Evolutionary conservation across 2,797 vertebrate genomes (phyloP).

Genomic region (Steatocranus sp.): DNA sequence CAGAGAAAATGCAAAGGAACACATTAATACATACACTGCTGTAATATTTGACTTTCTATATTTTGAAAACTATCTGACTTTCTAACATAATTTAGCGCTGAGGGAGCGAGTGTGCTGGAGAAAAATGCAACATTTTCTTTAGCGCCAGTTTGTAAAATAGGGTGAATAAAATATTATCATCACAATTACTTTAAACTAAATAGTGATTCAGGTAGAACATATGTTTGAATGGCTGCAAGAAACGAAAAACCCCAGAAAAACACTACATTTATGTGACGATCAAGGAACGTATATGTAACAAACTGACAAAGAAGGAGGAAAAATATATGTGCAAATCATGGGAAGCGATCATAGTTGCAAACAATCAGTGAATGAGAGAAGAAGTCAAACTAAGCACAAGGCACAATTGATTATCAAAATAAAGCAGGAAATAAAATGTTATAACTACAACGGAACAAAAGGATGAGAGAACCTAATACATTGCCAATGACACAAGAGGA

Average conservation of each 20-base stretch:
- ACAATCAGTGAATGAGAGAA: neutral
- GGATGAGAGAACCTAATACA: neutral
- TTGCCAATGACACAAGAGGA: neutral
- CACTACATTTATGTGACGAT: neutral
- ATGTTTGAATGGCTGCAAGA: neutral
- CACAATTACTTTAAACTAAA: neutral
- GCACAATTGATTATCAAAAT: neutral
- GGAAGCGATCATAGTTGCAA: neutral
- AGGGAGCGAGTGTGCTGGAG: neutral
- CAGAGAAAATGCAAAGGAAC: neutral
- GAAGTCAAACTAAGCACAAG: neutral
- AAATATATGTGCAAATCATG: neutral
- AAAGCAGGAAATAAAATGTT: neutral
- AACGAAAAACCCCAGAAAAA: accelerated
- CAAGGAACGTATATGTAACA: neutral
- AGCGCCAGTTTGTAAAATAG: neutral
- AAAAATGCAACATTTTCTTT: neutral
- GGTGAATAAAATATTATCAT: neutral
- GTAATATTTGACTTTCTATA: neutral
- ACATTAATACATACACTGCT: neutral
- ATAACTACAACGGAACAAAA: neutral
- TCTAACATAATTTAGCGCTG: neutral
- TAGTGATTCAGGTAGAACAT: neutral
- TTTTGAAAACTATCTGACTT: neutral
- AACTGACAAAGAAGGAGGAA: neutral